phyloP scores from a whole-genome alignment of 2,797 vertebrate species.

The Distichodus sexfasciatus region DNA sequence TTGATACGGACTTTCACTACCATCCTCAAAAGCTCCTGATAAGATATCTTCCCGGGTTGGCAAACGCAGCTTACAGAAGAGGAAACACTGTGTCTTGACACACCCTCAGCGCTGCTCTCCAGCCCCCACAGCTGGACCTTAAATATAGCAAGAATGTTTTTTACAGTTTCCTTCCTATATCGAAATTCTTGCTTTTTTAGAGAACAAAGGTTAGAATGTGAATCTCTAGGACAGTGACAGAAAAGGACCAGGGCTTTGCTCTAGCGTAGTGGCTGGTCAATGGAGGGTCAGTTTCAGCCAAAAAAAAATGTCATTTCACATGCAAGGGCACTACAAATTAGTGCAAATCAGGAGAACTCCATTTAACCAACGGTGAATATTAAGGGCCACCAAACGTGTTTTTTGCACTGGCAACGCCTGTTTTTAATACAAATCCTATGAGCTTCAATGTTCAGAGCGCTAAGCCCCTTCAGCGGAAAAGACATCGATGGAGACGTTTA shows the following conservation, averaged over 20 bases:
- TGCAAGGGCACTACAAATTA: background rate
- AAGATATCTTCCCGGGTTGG: constrained; percentile 18
- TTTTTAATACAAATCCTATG: no score
- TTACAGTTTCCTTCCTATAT: background rate
- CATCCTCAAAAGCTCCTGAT: constrained; percentile 33
- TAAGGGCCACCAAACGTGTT: no score
- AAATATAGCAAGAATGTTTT: background rate
- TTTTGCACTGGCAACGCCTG: no score
- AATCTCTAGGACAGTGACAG: background rate
- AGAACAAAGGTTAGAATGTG: background rate
- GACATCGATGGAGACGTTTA: no score
- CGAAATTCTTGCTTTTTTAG: background rate
- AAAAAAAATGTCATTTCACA: background rate
- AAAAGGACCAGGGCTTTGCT: background rate
- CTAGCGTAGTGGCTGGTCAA: background rate
- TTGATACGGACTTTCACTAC: constrained; percentile 26
- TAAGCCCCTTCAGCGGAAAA: no score
- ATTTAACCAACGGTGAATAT: background rate
- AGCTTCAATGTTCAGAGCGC: no score
- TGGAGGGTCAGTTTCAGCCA: constrained; percentile 1
- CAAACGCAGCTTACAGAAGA: background rate
- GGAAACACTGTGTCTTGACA: constrained; percentile 16
- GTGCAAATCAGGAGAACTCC: background rate
- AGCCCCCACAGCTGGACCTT: background rate
- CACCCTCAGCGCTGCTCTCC: background rate